Evolutionary conservation across 2,797 vertebrate genomes (phyloP), one percentile per base, ranked within the genome.

Genomic region (Spinibarbus caldwelli): DNA sequence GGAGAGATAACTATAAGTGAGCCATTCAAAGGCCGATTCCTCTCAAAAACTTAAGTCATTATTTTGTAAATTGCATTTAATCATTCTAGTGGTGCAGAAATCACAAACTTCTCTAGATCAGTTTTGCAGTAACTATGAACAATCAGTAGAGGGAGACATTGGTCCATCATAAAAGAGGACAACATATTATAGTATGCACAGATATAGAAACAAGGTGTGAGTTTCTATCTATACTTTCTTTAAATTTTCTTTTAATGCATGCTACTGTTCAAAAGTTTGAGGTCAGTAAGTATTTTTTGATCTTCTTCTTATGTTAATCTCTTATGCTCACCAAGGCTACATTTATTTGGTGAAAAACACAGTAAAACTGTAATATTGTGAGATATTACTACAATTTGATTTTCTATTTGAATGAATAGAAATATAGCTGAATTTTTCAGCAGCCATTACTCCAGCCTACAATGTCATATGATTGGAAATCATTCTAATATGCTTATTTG

Each of bases 131-230:
- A 47, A 29, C 31, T 29, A 43, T 34, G 17, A 64, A 47, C 5
- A 38, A 19, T 43, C 71, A 67, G 31, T 41, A 86, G 85, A 81
- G 59, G 71, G 62, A 66, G 59, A 66, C 31, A 72, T 57, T 57
- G 1, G 14, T 36, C 36, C 34, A 41, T 59, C 31, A 68, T 80
- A 68, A 67, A 64, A 31, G 3, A 45, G 57, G 17, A 75, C 29
- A 52, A 75, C 3, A 7, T 71, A 3, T 43, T 26, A 6, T 43
- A 15, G 6, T 36, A 36, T 7, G 36, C 36, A 36, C 36, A 36
- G 36, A 29, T 73, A 31, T 49, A 52, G 8, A 73, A 73, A 21
- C 17, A 34, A 34, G 26, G 34, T 0, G 21, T 21, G 2, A 31
- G 9, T 34, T 31, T 73, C n/a, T 49, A 1, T 26, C 66, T 4